Base-by-base conservation (phyloP, 2,113 vertebrate genomes). In the Elaphurus davidianus region DNA sequence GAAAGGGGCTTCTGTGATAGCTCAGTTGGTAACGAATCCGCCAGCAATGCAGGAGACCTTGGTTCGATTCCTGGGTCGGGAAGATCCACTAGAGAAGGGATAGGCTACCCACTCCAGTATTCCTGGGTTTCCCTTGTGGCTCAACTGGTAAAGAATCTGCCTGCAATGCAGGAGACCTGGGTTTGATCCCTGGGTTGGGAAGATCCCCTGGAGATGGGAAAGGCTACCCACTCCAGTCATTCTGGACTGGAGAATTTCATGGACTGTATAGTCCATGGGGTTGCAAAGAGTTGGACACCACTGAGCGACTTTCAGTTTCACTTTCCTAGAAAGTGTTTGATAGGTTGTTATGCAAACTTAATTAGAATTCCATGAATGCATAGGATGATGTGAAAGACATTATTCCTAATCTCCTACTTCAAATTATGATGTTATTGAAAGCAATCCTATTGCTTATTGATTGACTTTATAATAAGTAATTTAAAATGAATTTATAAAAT, bases 241-340 rank as follows among this genome's bases (percentile, higher is more conserved):
- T 74, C 67, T 13, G n/a, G n/a, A 11, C n/a, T 74, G n/a, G 67
- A 71, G 67, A 71, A 74, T 74, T 23, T 11, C 67, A 74, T 21
- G 10, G n/a, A 71, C n/a, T 71, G 19, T 71, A 71, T 23, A 36
- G n/a, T 71, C 17, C 64, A 36, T 40, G n/a, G 67, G 67, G 67
- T 74, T 5, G 0, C n/a, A 74, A 40, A 74, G 19, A 25, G 67
- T 40, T 1, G 2, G 67, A 74, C 19, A 74, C 10, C 5, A 40
- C 36, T 74, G 36, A 74, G 1, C 0, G 5, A 40, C 36, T 74
- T 74, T 40, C 36, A 71, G 10, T 71, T 71, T 40, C 67, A 40
- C n/a, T 52, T 52, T 82, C 79, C 47, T n/a, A 82, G 19, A 54
- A 23, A 33, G 11, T 33, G 19, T 36, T 33, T 54, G 50, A 82